These are phyloP conservation scores for Penaeus monodon DNA, from an alignment of 2,888 invertebrate genomes.

Conservation along the genomic window DNA sequence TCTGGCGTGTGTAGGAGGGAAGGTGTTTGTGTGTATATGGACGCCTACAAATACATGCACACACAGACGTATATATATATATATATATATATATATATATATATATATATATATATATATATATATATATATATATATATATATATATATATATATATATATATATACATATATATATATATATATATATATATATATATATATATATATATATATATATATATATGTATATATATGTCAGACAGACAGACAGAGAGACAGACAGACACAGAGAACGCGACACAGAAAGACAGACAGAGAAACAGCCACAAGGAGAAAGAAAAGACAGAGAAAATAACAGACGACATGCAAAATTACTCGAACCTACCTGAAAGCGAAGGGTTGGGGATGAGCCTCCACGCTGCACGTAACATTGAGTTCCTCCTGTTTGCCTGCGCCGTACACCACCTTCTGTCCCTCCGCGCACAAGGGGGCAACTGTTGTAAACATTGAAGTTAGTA, in stretches of 20 bases:
- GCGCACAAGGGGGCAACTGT: constrained; percentile 70
- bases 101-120: too few relatives aligned
- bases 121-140: too few relatives aligned
- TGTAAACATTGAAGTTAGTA: constrained; percentile 67
- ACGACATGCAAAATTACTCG: too few relatives aligned
- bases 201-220: too few relatives aligned
- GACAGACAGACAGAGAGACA: background rate
- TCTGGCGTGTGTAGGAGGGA: too few relatives aligned
- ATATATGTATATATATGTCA: too few relatives aligned
- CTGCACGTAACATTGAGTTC: constrained; percentile 66
- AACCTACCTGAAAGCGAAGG: constrained; percentile 67
- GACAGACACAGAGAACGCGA: background rate
- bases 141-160: too few relatives aligned
- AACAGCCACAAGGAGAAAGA: background rate
- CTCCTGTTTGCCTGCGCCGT: constrained; percentile 67
- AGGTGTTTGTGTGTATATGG: background rate
- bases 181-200: too few relatives aligned
- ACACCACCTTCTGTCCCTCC: constrained; percentile 66
- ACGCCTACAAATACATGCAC: background rate
- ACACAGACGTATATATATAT: too few relatives aligned
- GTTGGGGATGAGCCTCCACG: constrained; percentile 70
- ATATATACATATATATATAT: too few relatives aligned
- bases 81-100: too few relatives aligned
- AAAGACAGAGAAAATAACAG: background rate
- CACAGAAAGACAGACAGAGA: background rate